These are phyloP conservation scores for Cryptocephalus primarius DNA, from an alignment of 2,888 invertebrate species.

Conservation along the genomic window DNA sequence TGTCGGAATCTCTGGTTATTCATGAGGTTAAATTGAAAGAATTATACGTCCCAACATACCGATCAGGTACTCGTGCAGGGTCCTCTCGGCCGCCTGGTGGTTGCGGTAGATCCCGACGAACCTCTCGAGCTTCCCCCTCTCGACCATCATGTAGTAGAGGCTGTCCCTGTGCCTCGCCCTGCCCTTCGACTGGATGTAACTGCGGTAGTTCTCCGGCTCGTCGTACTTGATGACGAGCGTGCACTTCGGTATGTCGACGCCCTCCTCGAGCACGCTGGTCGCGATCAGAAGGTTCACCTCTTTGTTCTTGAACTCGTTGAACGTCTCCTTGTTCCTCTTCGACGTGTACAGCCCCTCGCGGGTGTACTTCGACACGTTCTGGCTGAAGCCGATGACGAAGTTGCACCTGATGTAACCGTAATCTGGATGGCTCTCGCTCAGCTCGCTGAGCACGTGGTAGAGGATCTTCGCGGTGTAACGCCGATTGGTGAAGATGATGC, in stretches of 20 bases:
- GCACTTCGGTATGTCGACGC: conserved; percentile 77
- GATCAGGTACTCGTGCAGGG: conserved; percentile 34
- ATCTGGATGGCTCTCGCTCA: conserved; percentile 37
- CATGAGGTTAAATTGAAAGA: no score
- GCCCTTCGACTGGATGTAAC: conserved; percentile 86
- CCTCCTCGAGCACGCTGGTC: conserved; percentile 82
- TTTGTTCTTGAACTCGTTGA: conserved; percentile 47
- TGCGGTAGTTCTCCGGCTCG: conserved; percentile 55
- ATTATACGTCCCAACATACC: no score
- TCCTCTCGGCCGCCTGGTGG: conserved; percentile 39
- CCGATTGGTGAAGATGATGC: conserved; percentile 61
- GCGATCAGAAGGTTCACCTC: conserved; percentile 56
- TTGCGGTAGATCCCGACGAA: conserved; percentile 33
- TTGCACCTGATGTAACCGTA: conserved; percentile 53
- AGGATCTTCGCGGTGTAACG: conserved; percentile 68
- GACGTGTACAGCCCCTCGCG: conserved; percentile 42
- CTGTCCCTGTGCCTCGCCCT: conserved; percentile 62
- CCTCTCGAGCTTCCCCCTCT: conserved; percentile 24
- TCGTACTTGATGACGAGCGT: conserved; percentile 70
- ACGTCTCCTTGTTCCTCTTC: conserved; percentile 41
- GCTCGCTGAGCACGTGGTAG: conserved; percentile 52
- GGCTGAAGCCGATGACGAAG: conserved; percentile 60
- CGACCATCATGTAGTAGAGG: conserved; percentile 47
- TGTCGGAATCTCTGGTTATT: no score
- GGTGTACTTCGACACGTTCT: conserved; percentile 45